These are phyloP conservation scores for Cyanocitta stelleri DNA, from an alignment of 2,113 vertebrate species.

Conservation along the genomic window DNA sequence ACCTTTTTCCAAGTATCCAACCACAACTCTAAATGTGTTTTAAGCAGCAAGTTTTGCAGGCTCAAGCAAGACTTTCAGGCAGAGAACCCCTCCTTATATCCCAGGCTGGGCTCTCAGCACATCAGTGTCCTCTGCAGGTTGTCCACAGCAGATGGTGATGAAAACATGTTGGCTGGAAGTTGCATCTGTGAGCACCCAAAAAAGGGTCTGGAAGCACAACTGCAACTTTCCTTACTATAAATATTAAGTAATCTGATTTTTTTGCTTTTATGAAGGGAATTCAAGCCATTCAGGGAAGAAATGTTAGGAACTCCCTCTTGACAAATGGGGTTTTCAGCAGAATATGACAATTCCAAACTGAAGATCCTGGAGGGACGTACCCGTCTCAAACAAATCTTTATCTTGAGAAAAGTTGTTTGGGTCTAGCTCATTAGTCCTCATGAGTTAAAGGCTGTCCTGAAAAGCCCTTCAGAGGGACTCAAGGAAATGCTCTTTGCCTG, in stretches of 20 bases:
- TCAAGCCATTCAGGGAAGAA: neutral
- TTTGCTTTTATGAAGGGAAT: neutral
- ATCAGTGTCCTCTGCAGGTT: neutral
- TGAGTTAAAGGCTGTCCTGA: neutral
- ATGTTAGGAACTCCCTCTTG: neutral
- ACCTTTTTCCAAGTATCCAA: neutral
- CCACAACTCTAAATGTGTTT: neutral
- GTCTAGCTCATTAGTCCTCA: neutral
- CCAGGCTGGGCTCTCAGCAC: neutral
- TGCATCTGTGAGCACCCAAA: neutral
- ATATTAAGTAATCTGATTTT: neutral
- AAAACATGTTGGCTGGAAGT: neutral
- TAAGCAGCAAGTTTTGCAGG: neutral
- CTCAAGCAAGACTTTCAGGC: neutral
- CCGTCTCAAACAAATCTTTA: neutral
- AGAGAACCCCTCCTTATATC: neutral
- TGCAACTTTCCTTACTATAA: neutral
- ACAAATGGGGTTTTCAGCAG: neutral
- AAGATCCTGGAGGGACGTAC: neutral
- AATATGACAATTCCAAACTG: neutral
- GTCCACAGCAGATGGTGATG: neutral
- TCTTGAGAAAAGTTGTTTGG: neutral
- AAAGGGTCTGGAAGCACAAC: neutral
- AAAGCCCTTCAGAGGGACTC: neutral
- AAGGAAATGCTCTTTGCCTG: neutral